These are phyloP conservation scores for Atractosteus spatula DNA, from an alignment of 2,113 vertebrate genomes.

Conservation along the genomic window DNA sequence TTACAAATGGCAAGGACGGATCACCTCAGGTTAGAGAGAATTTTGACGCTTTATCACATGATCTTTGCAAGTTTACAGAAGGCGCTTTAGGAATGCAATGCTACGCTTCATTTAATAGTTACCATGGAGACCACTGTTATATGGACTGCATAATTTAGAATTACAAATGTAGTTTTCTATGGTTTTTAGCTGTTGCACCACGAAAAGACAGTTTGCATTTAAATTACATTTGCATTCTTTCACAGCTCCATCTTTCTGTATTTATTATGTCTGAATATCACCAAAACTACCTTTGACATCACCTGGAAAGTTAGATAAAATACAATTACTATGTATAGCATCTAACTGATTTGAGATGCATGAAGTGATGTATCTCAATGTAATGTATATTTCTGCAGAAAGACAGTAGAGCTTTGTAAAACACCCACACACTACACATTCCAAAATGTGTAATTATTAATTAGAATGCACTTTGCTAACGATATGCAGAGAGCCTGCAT, in stretches of 20 bases:
- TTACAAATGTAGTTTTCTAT: background rate
- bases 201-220: background rate
- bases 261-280: background rate
- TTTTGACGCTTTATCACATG: background rate
- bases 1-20: background rate
- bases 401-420: no score
- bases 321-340: no score
- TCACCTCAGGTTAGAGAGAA: background rate
- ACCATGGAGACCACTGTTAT: slow-evolving; percentile 13
- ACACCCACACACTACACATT: no score
- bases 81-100: background rate
- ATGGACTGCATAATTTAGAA: slow-evolving; percentile 2
- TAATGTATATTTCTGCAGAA: no score
- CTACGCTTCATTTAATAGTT: slow-evolving; percentile 13
- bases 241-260: background rate
- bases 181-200: background rate
- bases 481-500: no score
- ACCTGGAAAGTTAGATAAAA: background rate
- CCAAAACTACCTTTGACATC: background rate
- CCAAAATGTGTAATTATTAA: no score
- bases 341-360: no score
- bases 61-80: slow-evolving; percentile 1
- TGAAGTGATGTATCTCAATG: no score
- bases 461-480: no score
- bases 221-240: slow-evolving; percentile 1